A percentile compares a stretch with the other conserved stretches of the same genome.
Conservation (phyloP, 2,888 invertebrate genomes). For the Rutpela maculata region DNA sequence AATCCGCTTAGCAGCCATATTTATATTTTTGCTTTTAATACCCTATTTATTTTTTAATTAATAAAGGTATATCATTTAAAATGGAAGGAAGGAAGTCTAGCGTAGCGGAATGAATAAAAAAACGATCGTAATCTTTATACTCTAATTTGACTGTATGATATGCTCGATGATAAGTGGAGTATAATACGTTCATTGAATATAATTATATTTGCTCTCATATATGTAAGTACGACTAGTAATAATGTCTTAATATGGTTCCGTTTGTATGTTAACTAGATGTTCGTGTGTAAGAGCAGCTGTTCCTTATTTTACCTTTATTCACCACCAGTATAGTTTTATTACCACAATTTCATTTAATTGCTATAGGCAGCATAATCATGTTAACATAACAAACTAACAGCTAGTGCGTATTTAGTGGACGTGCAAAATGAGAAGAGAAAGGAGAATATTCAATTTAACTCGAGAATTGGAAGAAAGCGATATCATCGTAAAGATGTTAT, state of each 20-base stretch:
- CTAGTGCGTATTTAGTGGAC: constrained; percentile 7
- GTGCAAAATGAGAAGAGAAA: not conserved
- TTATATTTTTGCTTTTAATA: not conserved
- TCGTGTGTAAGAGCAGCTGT: constrained; percentile 32
- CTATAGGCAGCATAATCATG: constrained; percentile 7
- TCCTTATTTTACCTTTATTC: constrained; percentile 25
- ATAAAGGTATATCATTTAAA: not conserved
- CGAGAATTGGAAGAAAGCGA: too few relatives aligned
- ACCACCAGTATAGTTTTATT: constrained; percentile 22
- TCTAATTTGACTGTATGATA: constrained; percentile 37
- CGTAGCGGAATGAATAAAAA: constrained; percentile 16
- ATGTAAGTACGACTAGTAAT: constrained; percentile 14
- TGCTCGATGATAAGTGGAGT: constrained; percentile 35
- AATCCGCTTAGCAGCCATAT: not conserved
- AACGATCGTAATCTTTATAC: constrained; percentile 31
- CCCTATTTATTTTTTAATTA: constrained; percentile 5
- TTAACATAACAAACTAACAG: constrained; percentile 14
- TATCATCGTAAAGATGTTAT: too few relatives aligned
- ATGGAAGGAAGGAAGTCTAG: not conserved
- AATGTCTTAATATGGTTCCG: constrained; percentile 37
- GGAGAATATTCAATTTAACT: too few relatives aligned
- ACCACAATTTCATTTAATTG: constrained; percentile 27
- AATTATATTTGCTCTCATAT: constrained; percentile 32
- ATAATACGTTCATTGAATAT: constrained; percentile 37
- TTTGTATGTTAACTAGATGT: constrained; percentile 39